Conservation (phyloP, 1,140 invertebrate genomes). For the Melanaphis sacchari region DNA sequence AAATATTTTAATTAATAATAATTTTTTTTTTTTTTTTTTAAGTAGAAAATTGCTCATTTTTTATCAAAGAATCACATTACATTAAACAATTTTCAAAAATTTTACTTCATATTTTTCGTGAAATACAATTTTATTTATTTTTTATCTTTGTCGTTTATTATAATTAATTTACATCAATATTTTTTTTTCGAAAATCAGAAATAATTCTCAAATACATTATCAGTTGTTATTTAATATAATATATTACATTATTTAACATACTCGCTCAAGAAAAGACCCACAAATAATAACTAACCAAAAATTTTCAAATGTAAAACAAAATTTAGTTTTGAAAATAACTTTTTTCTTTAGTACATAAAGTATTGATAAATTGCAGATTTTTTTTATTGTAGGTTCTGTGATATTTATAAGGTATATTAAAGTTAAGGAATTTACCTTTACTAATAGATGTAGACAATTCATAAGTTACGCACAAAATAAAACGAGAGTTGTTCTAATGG, state of each 20-base stretch:
- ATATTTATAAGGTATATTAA: background rate
- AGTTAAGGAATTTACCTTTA: background rate
- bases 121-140: background rate
- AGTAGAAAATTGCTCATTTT: background rate
- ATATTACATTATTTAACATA: background rate
- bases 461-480: background rate
- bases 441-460: background rate
- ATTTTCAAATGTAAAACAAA: background rate
- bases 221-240: background rate
- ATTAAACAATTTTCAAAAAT: background rate
- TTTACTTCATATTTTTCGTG: background rate
- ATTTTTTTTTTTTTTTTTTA: background rate
- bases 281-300: background rate
- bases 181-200: background rate
- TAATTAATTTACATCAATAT: background rate
- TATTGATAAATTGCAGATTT: background rate
- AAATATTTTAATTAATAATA: background rate
- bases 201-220: background rate
- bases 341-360: background rate
- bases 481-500: constrained; percentile 16
- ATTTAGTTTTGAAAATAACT: background rate
- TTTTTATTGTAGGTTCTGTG: background rate
- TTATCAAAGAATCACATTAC: background rate
- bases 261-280: background rate
- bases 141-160: background rate